Evolutionary conservation across 2,888 invertebrate genomes (phyloP), one percentile per base, ranked within the genome.

Genomic region (Sphaerophoria taeniata): DNA sequence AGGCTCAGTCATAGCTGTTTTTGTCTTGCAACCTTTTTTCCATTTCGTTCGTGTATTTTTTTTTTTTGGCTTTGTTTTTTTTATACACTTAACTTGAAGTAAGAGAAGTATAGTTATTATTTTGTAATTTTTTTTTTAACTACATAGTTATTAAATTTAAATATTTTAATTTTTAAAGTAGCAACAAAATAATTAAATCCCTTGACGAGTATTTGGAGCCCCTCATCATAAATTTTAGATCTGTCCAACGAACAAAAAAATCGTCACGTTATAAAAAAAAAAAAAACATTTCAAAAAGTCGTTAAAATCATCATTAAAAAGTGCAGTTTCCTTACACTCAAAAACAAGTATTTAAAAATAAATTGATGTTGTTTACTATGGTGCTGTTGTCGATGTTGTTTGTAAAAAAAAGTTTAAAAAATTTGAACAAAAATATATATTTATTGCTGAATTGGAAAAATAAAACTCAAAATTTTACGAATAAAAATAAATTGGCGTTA

Each of bases 381-480:
- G 85, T 85, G 85, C 85, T 85, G 85, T 85, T 85, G 85, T 85
- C 85, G 85, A 81, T 85, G 85, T 85, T 85, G 85, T 85, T 85
- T 76, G 80, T 85, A 84, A 79, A 84, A 72, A 73, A 49, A 69
- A 73, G 60, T 24, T 24, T 24, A 65, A 69, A 56, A 16, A 36
- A 45, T 51, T 65, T 49, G 31, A 70, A 49, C 33, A 67, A 55
- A 79, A 77, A 82, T 82, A 77, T 82, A 77, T 82, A 77, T 77
- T 77, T 77, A 82, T 51, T 79, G 58, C 71, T 70, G 69, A 71
- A 79, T 58, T 58, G 34, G 24, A 72, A 69, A 71, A 58, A 53
- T 51, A 1, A 67, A 65, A 70, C 36, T 65, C 61, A 47, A 80
- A 81, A 81, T 55, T 71, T 24, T 1, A 63, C 0, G 47, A 47